Base-by-base conservation (phyloP, 2,797 vertebrate species). In the Platalea minor region DNA sequence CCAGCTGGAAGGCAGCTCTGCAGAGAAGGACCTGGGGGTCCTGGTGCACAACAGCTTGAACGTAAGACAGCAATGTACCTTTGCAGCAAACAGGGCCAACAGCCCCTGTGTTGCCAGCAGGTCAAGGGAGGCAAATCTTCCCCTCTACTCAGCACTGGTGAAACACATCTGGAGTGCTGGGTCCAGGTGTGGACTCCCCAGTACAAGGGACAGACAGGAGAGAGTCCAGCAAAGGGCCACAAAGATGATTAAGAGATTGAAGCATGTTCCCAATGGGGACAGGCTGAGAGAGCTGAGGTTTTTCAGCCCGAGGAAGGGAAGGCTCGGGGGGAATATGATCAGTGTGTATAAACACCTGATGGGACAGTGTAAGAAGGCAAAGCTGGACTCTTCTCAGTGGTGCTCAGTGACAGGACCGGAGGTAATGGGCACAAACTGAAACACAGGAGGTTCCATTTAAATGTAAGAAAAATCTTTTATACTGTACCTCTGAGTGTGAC, bases 91-190 rank as follows among this genome's bases (percentile, higher is more conserved):
- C 20, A 61, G 20, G 3, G 14, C n/a, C 23, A 68, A 50, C 56
- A 86, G 12, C 28, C 17, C 19, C 73, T 53, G 18, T 17, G 7
- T 9, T 85, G 43, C 33, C 60, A 67, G 35, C 19, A 67, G 28
- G 24, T 51, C 1, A 3, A 86, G 12, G 13, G 31, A 74, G 48
- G 3, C 13, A 54, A 10, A 83, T 31, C 9, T 70, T 67, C 31
- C 10, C 5, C 11, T 76, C 41, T 69, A 0, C 37, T 54, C 51
- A 76, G 21, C 19, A n/a, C 19, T 0, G 1, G 12, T 61, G 53
- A 84, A 56, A 41, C 25, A 48, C 19, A 26, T 51, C 29, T 74
- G 79, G 17, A 46, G 11, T 57, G 15, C 51, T 88, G 33, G 23
- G 19, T 51, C 51, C 24, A 28, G 9, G 1, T 82, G n/a, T 91